A percentile compares a stretch with the other conserved stretches of the same genome.
phyloP scores from a whole-genome alignment of 2,113 vertebrate species.

The Erythrocercus mccallii region DNA sequence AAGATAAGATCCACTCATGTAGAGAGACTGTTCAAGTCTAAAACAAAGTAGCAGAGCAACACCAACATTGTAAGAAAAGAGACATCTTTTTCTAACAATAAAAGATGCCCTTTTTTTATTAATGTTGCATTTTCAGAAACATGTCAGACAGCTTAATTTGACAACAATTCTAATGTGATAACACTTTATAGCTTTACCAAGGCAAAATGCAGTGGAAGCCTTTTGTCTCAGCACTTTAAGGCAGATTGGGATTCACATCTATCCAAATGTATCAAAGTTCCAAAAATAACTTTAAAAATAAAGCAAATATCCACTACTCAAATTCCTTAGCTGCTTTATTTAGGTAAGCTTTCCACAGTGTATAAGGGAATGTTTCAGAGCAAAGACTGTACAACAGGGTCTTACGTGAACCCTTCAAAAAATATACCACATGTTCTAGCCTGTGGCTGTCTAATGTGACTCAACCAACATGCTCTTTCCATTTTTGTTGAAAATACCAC shows the following conservation, averaged over 20 bases:
- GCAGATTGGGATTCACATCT: background rate
- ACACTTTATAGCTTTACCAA: constrained; percentile 20
- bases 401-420: background rate
- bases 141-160: constrained; percentile 5
- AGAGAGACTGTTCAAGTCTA: constrained; percentile 8
- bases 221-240: constrained; percentile 2
- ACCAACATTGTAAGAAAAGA: background rate
- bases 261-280: background rate
- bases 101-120: background rate
- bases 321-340: background rate
- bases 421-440: background rate
- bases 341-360: background rate
- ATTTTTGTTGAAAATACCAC: background rate
- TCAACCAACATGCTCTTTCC: background rate
- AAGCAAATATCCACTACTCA: background rate
- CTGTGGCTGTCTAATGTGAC: background rate
- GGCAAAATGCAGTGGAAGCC: constrained; percentile 25
- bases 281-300: background rate
- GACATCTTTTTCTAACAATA: background rate
- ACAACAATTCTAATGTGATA: constrained; percentile 8
- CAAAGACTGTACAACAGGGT: background rate
- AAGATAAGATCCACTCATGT: constrained; percentile 26
- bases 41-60: background rate
- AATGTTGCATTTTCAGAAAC: background rate
- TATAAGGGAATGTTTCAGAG: background rate